Evolutionary conservation across 2,797 vertebrate genomes (phyloP), one percentile per base, ranked within the genome.

Genomic region (Danio jaintianensis): DNA sequence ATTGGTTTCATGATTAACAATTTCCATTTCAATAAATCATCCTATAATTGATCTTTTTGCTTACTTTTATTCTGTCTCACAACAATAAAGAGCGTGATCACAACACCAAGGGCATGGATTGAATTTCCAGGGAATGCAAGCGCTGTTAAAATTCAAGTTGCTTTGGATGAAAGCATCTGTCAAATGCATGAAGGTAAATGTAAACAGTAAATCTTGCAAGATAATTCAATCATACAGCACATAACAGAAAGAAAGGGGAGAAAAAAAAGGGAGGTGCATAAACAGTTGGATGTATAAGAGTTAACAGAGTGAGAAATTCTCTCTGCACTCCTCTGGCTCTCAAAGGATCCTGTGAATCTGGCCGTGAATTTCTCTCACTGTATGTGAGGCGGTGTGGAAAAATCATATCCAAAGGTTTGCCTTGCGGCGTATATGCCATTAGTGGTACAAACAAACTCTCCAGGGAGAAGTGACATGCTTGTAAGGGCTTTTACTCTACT

Each of bases 331-430:
- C 43, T 81, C 18, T 66, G 73, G 53, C 68, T 81, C 79, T 75
- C 61, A 64, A 78, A 78, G 43, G 68, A 81, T 55, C 55, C 16
- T n/a, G 45, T 72, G 68, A 81, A 62, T 80, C 68, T 80, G 61
- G 55, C 18, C 16, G 11, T 29, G 61, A 71, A 78, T 68, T 48
- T 75, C 75, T 40, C 75, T 75, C 61, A 78, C 62, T 62, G 55
- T 62, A 50, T 78, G 83, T 79, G 80, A 67, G 78, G 20, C 61
- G 43, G 80, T 79, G 83, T 79, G 78, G 80, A 82, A 79, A 76
- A 80, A 75, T 76, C 76, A 42, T 29, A 58, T 48, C 71, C 48
- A 53, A 62, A 76, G 63, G 58, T 84, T 79, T 62, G 53, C 77
- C 83, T 72, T 13, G 62, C 59, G 76, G 80, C 67, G 66, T 55